Evolutionary conservation across 2,113 vertebrate genomes (phyloP), one percentile per base, ranked within the genome.

Genomic region (Aphyosemion australe): DNA sequence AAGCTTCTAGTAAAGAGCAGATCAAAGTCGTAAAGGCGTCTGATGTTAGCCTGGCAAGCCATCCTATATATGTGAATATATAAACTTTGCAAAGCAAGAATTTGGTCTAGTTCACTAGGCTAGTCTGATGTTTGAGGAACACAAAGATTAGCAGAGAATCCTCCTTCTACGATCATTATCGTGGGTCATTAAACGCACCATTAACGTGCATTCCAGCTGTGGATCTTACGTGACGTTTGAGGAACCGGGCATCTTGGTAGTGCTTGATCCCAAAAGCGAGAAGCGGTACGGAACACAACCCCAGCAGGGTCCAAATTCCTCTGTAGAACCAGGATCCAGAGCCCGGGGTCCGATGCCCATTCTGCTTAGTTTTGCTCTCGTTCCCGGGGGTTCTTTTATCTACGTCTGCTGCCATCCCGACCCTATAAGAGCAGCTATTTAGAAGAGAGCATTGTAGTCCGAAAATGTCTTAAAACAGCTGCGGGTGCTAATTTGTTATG

Each of bases 371-470:
- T 0, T 18, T 37, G 50, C 68, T 74, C 61, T 71, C 63, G 50
- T 58, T 71, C 52, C 60, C 55, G 14, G 50, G 19, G 59, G 4
- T 20, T 42, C 31, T 72, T 81, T 93, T 85, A 86, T 92, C 86
- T 72, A 92, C 91, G 84, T 93, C 91, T 59, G 84, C 91, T 19
- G 90, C 88, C 93, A 94, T 94, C 68, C 88, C 52, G 65, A 69
- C 45, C 61, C 42, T 60, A 59, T 53, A 52, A 51, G 64, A 42
- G 6, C 66, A 41, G 64, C 82, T 83, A 79, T 70, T 74, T 65
- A 58, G 20, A 77, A 42, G 39, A 66, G 21, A 16, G 11, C 80
- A 85, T 84, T 47, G 18, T 14, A 14, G 48, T 59, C 13, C 7
- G 18, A 49, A 39, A 65, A 37, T 37, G n/a, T 34, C 12, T 9